Base-by-base conservation (phyloP, 1,140 invertebrate species). In the Armadillidium nasatum region DNA sequence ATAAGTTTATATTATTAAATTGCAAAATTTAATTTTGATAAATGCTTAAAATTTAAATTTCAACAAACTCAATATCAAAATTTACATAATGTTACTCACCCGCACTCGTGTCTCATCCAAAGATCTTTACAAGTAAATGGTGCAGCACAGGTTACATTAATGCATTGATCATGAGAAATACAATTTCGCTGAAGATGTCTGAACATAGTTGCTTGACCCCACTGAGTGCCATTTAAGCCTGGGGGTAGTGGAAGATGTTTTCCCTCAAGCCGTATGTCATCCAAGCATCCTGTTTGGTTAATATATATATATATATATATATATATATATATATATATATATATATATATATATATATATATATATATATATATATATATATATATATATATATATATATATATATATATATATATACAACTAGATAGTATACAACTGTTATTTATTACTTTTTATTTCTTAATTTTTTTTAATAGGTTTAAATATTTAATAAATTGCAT, bases 61-160 rank as follows among this genome's bases (percentile, higher is more conserved):
- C 33, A 33, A 6, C 6, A 33, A n/a, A 33, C 33, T 33, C 33
- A 33, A 33, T 33, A 33, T 33, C 1, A 33, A 33, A 33, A 3
- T 33, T 33, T 33, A 33, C 6, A 33, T 33, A 33, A 3, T 3
- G 33, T 3, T 83, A 91, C 93, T 91, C 87, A 98, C 95, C 94
- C 95, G 94, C 96, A 99, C 83, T 97, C 95, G 82, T 95, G 94
- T 85, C 94, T 91, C 85, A 94, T 95, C 96, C 96, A 99, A 0
- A 97, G 88, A 86, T 98, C 95, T 44, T 95, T 92, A 86, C 97
- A 99, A 80, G 95, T 93, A 84, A 96, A 95, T n/a, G 94, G 93
- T 82, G 93, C 91, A 0, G 91, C 91, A 84, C 96, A 97, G 79
- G 92, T 92, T 50, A 95, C 92, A 84, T 94, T 94, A 69, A 92